These are phyloP conservation scores for Pocillopora meandrina DNA, from an alignment of 92 coral and sea anemone species.

Conservation along the genomic window DNA sequence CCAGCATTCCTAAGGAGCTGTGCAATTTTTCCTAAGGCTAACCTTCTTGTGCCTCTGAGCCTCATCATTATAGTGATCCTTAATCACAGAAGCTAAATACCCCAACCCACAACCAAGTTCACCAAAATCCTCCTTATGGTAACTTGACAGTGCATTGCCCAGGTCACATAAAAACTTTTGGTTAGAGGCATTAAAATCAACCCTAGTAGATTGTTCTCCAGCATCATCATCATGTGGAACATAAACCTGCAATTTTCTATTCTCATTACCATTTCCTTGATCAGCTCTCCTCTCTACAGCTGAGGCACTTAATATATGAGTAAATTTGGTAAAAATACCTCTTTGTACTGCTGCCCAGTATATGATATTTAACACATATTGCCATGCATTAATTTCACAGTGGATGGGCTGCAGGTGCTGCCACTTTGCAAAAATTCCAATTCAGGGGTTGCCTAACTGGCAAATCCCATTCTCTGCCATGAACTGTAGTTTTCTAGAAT, in stretches of 20 bases:
- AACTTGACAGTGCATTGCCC: slow-evolving; percentile 6
- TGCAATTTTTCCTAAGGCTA: no score
- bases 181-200: background rate
- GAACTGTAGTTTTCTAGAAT: slow-evolving; percentile 30
- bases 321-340: slow-evolving; percentile 18
- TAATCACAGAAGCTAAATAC: background rate
- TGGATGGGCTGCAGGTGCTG: background rate
- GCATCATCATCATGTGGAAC: background rate
- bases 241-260: no score
- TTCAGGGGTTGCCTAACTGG: slow-evolving; percentile 55
- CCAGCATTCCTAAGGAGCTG: no score
- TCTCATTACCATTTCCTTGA: background rate
- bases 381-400: no score
- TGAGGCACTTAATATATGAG: slow-evolving; percentile 1
- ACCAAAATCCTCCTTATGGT: background rate
- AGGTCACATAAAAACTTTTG: background rate
- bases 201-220: background rate
- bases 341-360: background rate
- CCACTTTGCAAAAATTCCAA: slow-evolving; percentile 39
- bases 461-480: slow-evolving; percentile 46
- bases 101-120: slow-evolving; percentile 66
- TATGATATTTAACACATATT: no score
- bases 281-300: background rate
- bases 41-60: slow-evolving; percentile 16
- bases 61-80: no score